phyloP scores from a whole-genome alignment of 2,888 invertebrate genomes.

The Eulithis prunata region DNA sequence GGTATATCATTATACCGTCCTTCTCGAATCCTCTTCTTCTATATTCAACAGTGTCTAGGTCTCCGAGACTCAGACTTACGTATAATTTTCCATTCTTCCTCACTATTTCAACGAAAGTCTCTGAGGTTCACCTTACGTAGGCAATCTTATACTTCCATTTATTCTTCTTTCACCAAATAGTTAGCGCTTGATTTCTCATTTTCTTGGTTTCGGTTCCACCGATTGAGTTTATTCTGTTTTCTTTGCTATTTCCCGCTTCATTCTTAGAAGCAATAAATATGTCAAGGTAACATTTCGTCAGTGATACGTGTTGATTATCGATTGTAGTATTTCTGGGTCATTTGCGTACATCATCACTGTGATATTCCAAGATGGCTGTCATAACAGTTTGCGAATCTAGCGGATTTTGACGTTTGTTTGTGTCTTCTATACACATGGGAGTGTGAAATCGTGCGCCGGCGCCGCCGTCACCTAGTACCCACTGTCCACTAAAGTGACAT shows the following conservation, averaged over 20 bases:
- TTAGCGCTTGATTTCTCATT: background rate
- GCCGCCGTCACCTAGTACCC: background rate
- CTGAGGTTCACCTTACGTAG: too few relatives aligned
- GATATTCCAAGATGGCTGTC: slow-evolving; percentile 33
- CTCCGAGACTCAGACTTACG: background rate
- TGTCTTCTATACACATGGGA: slow-evolving; percentile 25
- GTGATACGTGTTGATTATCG: slow-evolving; percentile 6
- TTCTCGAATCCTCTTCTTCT: background rate
- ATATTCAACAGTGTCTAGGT: background rate
- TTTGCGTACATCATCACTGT: slow-evolving; percentile 17
- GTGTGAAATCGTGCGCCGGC: slow-evolving; percentile 31
- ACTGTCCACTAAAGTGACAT: slow-evolving; percentile 5
- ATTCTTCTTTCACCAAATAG: background rate
- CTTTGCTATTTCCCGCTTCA: slow-evolving; percentile 4
- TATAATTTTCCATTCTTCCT: too few relatives aligned
- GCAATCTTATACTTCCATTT: too few relatives aligned
- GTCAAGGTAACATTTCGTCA: slow-evolving; percentile 24
- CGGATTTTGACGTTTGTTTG: slow-evolving; percentile 39
- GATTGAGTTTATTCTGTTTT: background rate
- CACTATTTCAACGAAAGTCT: too few relatives aligned
- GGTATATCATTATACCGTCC: background rate
- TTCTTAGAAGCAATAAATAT: slow-evolving; percentile 21
- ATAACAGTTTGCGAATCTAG: slow-evolving; percentile 31
- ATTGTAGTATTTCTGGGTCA: slow-evolving; percentile 18
- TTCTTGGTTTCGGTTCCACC: background rate